phyloP scores from a whole-genome alignment of 2,888 invertebrate genomes.

The Hylaea fasciaria region DNA sequence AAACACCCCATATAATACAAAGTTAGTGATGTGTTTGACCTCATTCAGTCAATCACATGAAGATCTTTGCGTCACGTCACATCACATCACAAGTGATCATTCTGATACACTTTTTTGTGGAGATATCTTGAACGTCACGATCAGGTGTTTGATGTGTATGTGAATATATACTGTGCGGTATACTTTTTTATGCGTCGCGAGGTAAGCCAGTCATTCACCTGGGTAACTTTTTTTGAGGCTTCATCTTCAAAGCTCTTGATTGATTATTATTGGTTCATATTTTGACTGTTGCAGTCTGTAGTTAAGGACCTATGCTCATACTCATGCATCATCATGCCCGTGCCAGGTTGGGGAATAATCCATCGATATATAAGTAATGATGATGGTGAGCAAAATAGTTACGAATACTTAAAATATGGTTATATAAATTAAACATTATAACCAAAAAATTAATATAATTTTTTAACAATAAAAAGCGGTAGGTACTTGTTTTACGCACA shows the following conservation, averaged over 20 bases:
- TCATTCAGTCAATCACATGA: slow-evolving; percentile 39
- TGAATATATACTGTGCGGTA: too few species aligned
- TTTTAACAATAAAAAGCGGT: slow-evolving; percentile 27
- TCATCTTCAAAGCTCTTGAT: too few species aligned
- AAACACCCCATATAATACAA: slow-evolving; percentile 14
- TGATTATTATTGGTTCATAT: too few species aligned
- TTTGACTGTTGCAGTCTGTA: too few species aligned
- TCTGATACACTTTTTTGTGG: slow-evolving; percentile 16
- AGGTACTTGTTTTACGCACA: slow-evolving; percentile 17
- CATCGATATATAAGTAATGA: background rate
- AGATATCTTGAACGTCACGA: background rate
- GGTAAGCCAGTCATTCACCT: too few species aligned
- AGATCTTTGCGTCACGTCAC: slow-evolving; percentile 29
- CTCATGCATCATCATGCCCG: too few species aligned
- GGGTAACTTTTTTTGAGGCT: too few species aligned
- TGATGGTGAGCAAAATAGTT: too few species aligned
- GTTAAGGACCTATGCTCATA: too few species aligned
- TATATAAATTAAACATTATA: background rate
- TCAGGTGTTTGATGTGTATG: background rate
- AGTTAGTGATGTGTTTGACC: slow-evolving; percentile 38
- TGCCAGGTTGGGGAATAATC: too few species aligned
- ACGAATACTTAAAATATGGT: too few species aligned
- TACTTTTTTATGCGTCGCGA: too few species aligned
- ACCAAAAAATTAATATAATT: slow-evolving; percentile 17
- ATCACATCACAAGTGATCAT: slow-evolving; percentile 1